Base-by-base conservation (phyloP, 2,888 invertebrate species). In the Pediacus dermestoides region DNA sequence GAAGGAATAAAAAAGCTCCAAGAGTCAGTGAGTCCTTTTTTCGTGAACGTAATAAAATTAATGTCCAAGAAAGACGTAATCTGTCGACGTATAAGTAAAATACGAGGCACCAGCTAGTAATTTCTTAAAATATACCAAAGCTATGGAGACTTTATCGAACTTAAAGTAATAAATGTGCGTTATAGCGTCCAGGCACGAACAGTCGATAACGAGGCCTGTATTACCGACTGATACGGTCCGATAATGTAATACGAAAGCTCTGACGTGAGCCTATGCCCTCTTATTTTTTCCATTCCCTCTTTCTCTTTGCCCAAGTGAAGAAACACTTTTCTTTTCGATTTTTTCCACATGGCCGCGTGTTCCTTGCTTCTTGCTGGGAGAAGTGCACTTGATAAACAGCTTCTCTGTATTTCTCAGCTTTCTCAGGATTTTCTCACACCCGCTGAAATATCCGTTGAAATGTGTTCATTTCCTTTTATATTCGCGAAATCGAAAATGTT, bases 141-240 rank as follows among this genome's bases (percentile, higher is more conserved):
- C 53, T 52, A 54, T 55, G 61, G 61, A 52, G 54, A 54, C 57
- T 61, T 63, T 66, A 66, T 66, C 63, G 64, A 61, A 63, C 58
- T 60, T 58, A 54, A 54, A 59, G 63, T 62, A 63, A 65, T 66
- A 66, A 64, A 66, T 55, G 60, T 58, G 55, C 59, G 58, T 66
- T 64, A 67, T 66, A 61, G 64, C 57, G 60, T 61, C 60, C 59
- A 60, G 49, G 55, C 67, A 67, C 67, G 67, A 61, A 66, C 53
- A 57, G 57, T 55, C 61, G 60, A 64, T 63, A 62, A 58, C 57
- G 52, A 52, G 50, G 44, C 50, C 53, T 48, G 50, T 51, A 60
- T 56, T 60, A 52, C 58, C 50, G 52, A 55, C 58, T 52, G 57
- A 59, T 60, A 56, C 52, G 46, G 44, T 40, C 37, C 41, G 42